Conservation (phyloP, 2,888 invertebrate species). For the Deilephila elpenor region DNA sequence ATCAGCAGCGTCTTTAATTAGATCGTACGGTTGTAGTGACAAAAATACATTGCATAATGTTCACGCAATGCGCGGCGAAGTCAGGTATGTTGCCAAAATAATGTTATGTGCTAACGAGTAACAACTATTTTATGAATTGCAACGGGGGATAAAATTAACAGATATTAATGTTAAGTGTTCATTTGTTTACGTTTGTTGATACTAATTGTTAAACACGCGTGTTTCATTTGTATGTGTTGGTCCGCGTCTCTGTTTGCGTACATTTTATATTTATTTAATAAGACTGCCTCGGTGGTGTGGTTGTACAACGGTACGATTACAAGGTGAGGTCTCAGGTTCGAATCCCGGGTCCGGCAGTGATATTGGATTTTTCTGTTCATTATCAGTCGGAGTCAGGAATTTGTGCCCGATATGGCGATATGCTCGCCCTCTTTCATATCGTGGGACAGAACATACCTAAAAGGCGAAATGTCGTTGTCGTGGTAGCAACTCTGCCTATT, state of each 20-base stretch:
- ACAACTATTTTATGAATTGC: conserved; percentile 12
- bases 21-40: conserved; percentile 12
- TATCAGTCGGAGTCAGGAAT: too few species aligned
- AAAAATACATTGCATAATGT: not conserved
- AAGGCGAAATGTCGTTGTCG: too few species aligned
- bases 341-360: too few species aligned
- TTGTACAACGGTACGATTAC: too few species aligned
- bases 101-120: conserved; percentile 2
- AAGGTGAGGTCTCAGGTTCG: too few species aligned
- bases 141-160: not conserved
- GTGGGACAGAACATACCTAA: too few species aligned
- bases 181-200: not conserved
- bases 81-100: conserved; percentile 8
- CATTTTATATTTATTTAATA: not conserved
- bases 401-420: too few species aligned
- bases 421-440: too few species aligned
- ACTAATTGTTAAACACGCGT: not conserved
- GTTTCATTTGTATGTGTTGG: not conserved
- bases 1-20: conserved; percentile 1
- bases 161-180: conserved; percentile 1
- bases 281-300: too few species aligned
- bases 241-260: not conserved
- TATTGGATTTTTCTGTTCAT: too few species aligned
- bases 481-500: too few species aligned
- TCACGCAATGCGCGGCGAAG: not conserved